Conservation (phyloP, 2,113 vertebrate genomes). For the Chaetops frenatus region DNA sequence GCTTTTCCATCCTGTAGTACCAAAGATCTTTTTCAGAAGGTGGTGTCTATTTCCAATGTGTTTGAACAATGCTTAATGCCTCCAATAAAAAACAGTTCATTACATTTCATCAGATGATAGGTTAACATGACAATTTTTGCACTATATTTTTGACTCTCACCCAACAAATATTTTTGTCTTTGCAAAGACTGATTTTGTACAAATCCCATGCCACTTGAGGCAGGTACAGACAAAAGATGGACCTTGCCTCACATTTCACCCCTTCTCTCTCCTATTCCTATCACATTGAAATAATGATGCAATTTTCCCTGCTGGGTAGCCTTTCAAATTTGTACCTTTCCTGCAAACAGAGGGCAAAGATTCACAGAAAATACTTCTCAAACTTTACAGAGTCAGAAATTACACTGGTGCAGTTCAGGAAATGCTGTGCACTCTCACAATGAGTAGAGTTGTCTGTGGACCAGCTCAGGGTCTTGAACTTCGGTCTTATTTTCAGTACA, state of each 20-base stretch:
- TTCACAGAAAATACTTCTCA: background rate
- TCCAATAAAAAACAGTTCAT: background rate
- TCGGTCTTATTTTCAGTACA: background rate
- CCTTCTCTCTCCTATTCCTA: background rate
- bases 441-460: background rate
- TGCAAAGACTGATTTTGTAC: background rate
- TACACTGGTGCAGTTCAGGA: background rate
- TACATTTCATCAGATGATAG: background rate
- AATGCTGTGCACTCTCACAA: background rate
- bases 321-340: background rate
- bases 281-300: background rate
- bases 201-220: background rate
- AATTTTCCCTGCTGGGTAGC: background rate
- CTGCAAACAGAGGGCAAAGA: background rate
- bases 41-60: background rate
- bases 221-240: background rate
- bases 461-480: background rate
- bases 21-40: background rate
- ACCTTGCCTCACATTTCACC: background rate
- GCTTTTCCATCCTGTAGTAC: background rate
- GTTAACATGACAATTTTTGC: background rate
- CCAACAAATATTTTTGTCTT: background rate
- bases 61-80: background rate
- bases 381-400: background rate
- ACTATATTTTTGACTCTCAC: background rate